These are phyloP conservation scores for Cephus cinctus DNA, from an alignment of 1,140 invertebrate genomes.

Conservation along the genomic window DNA sequence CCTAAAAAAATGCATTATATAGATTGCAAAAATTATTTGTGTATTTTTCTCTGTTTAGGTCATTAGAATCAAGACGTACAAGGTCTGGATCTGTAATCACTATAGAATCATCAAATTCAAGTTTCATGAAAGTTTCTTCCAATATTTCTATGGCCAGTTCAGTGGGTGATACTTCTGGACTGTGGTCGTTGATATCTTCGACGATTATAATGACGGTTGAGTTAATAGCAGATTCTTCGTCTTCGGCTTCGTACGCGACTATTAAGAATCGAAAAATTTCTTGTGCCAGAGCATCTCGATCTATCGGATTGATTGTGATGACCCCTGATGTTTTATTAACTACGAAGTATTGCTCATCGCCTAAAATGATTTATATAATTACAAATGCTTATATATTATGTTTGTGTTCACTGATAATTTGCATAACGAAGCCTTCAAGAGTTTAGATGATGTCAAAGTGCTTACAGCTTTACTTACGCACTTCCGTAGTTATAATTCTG, in stretches of 20 bases:
- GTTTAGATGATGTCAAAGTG: conserved; percentile 32
- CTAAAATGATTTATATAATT: conserved; percentile 32
- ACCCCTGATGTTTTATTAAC: conserved; percentile 43
- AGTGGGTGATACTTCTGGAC: conserved; percentile 44
- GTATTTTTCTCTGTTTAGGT: background rate
- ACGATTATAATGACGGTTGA: conserved; percentile 54
- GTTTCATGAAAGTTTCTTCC: conserved; percentile 51
- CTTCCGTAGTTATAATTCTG: conserved; percentile 29
- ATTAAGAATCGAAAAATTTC: conserved; percentile 57
- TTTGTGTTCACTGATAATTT: too few relatives aligned
- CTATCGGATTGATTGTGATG: conserved; percentile 52
- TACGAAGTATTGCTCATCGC: conserved; percentile 31
- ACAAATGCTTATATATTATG: too few relatives aligned
- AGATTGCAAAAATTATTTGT: conserved; percentile 15
- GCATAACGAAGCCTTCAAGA: too few relatives aligned
- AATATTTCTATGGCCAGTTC: conserved; percentile 42
- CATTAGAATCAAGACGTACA: conserved; percentile 38
- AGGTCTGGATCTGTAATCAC: conserved; percentile 58
- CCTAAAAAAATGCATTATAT: conserved; percentile 39
- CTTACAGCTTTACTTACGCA: conserved; percentile 18
- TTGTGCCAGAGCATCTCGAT: conserved; percentile 54
- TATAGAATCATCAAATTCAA: conserved; percentile 48
- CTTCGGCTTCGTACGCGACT: conserved; percentile 55
- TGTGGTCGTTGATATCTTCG: conserved; percentile 59
- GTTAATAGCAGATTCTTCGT: conserved; percentile 40